These are phyloP conservation scores for Thecocarcelia acutangulata DNA, from an alignment of 2,888 invertebrate genomes.

Conservation along the genomic window DNA sequence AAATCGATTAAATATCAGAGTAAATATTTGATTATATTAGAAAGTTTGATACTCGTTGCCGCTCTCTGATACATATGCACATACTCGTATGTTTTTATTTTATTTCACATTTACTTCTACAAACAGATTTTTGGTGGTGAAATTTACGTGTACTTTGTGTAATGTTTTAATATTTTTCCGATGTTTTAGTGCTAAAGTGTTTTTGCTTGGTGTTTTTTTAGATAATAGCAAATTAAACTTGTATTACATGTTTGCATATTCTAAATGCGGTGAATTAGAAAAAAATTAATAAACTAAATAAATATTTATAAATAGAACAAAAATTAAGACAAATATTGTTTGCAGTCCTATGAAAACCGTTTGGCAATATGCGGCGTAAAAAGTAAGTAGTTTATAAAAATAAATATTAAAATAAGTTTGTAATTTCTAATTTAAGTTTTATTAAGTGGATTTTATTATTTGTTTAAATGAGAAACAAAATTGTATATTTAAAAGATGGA, in stretches of 20 bases:
- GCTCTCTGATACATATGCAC: no score
- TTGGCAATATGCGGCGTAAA: constrained; percentile 75
- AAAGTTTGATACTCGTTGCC: no score
- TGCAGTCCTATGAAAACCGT: constrained; percentile 23
- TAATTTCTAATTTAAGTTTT: not conserved
- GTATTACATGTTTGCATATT: not conserved
- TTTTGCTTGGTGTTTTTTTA: constrained; percentile 5
- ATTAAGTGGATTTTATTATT: not conserved
- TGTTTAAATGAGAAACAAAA: not conserved
- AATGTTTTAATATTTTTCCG: not conserved
- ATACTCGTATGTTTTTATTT: not conserved
- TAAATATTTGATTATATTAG: no score
- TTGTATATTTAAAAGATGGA: no score
- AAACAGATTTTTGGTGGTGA: constrained; percentile 29
- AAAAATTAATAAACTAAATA: constrained; percentile 25
- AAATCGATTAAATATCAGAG: no score
- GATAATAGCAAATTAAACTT: not conserved
- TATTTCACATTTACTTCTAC: constrained; percentile 30
- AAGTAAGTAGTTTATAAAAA: constrained; percentile 74
- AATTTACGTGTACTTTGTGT: constrained; percentile 47
- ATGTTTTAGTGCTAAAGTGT: not conserved
- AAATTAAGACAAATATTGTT: constrained; percentile 20
- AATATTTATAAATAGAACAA: constrained; percentile 15
- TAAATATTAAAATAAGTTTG: not conserved
- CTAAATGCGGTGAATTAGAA: constrained; percentile 15